Evolutionary conservation across 2,113 vertebrate genomes (phyloP), one percentile per base, ranked within the genome.

Genomic region (Psilopogon haemacephalus): DNA sequence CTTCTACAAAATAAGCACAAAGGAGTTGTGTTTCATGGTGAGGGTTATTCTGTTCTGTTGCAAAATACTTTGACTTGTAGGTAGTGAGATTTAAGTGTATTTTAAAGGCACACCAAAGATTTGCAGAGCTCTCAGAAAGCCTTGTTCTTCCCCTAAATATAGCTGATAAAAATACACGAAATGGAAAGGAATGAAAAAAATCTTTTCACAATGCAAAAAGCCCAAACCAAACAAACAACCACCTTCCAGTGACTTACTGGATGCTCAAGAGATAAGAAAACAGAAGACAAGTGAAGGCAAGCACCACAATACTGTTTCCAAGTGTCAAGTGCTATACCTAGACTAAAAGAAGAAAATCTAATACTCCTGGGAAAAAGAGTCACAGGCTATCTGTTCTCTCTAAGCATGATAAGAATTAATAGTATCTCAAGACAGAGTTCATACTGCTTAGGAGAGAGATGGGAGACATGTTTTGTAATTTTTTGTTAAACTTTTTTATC

Each of bases 261-360:
- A 81, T 54, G n/a, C 35, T 88, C 48, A 64, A 64, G 70, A 81
- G 58, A 78, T 75, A 90, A 92, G 77, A 77, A 88, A 86, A 72
- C 6, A 46, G 46, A 92, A 86, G 69, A 78, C 59, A 75, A 89
- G 54, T 75, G 56, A 90, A 86, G 56, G 68, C 83, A 70, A 73
- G 37, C 26, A 93, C 21, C n/a, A 28, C 52, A 63, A 17, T 9
- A 59, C 40, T 16, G 33, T 86, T 93, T 93, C 42, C 55, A 86
- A 69, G 83, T 58, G 62, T 83, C 64, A 86, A 55, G 77, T 37
- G 33, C 33, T 72, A 48, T 23, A n/a, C 6, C 42, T 24, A 75
- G 38, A n/a, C 59, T 35, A 67, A 16, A 85, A 90, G 54, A 69
- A 76, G 40, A 86, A 86, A 88, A 84, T 37, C 59, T 79, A 73